Conservation (phyloP, 2,888 invertebrate genomes). For the Morpho helenor region DNA sequence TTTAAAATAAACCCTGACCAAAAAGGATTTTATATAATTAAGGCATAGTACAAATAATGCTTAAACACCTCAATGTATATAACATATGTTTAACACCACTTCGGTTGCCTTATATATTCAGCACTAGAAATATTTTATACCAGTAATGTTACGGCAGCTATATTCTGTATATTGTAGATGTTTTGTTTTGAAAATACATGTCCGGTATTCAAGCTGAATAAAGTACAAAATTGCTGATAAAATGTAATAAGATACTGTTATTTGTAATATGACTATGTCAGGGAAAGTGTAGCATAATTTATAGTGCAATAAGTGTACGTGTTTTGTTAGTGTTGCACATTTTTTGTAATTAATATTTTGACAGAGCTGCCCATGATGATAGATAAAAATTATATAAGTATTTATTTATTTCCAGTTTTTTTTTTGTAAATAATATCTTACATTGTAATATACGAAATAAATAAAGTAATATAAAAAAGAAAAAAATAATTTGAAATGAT, state of each 20-base stretch:
- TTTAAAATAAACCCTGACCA: slow-evolving; percentile 34
- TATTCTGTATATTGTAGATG: slow-evolving; percentile 39
- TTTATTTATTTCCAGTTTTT: too few species aligned
- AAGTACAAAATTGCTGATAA: slow-evolving; percentile 74
- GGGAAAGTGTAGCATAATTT: slow-evolving; percentile 62
- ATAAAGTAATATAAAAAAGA: too few species aligned
- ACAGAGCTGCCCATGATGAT: not conserved
- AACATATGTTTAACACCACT: slow-evolving; percentile 46
- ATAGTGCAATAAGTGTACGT: slow-evolving; percentile 64
- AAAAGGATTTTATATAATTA: slow-evolving; percentile 38
- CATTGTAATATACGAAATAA: too few species aligned
- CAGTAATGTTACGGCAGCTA: slow-evolving; percentile 28
- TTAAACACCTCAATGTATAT: slow-evolving; percentile 34
- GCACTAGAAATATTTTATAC: slow-evolving; percentile 24
- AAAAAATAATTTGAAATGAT: too few species aligned
- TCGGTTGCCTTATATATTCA: slow-evolving; percentile 59
- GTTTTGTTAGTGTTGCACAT: slow-evolving; percentile 19
- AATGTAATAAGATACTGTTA: slow-evolving; percentile 48
- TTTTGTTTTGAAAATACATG: slow-evolving; percentile 34
- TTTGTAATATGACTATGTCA: slow-evolving; percentile 45
- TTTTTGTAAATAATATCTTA: too few species aligned
- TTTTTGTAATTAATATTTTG: not conserved
- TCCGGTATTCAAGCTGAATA: slow-evolving; percentile 54
- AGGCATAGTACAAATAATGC: slow-evolving; percentile 64
- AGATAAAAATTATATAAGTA: too few species aligned